Percentiles rank a stretch among this genome's conserved stretches.
Conservation (phyloP, 2,797 vertebrate genomes). For the Nyctibius grandis region DNA sequence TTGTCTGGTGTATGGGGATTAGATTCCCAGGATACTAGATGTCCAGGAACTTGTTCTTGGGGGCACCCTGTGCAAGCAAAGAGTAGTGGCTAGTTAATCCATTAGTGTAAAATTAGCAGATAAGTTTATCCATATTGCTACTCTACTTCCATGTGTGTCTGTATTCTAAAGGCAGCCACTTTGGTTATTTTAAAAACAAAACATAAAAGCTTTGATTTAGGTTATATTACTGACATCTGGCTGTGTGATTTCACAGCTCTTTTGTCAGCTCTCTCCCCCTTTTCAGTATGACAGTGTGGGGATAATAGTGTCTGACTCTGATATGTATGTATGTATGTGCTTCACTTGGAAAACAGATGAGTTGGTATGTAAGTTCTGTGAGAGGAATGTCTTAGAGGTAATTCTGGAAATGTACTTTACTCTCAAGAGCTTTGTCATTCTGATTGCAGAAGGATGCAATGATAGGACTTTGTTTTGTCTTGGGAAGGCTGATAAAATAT, state of each 20-base stretch:
- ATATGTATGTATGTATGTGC: neutral
- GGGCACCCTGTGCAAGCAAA: neutral
- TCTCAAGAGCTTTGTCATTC: neutral
- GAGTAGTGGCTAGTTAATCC: neutral
- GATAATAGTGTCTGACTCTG: neutral
- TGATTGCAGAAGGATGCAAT: neutral
- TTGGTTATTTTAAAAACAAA: neutral
- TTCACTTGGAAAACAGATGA: neutral
- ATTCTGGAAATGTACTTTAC: neutral
- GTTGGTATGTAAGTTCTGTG: neutral
- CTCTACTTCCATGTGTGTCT: neutral
- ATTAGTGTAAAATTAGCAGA: neutral
- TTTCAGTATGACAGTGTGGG: neutral
- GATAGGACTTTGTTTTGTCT: neutral
- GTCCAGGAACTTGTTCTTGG: neutral
- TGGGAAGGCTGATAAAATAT: neutral
- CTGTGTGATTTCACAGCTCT: neutral
- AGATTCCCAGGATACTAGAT: neutral
- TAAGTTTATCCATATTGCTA: neutral
- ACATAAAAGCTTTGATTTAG: neutral
- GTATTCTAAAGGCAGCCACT: neutral
- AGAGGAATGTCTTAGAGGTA: neutral
- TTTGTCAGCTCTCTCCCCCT: neutral
- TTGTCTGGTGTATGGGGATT: neutral
- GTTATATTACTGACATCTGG: neutral